Base-by-base conservation (phyloP, 2,888 invertebrate species). In the Torymus texanus region DNA sequence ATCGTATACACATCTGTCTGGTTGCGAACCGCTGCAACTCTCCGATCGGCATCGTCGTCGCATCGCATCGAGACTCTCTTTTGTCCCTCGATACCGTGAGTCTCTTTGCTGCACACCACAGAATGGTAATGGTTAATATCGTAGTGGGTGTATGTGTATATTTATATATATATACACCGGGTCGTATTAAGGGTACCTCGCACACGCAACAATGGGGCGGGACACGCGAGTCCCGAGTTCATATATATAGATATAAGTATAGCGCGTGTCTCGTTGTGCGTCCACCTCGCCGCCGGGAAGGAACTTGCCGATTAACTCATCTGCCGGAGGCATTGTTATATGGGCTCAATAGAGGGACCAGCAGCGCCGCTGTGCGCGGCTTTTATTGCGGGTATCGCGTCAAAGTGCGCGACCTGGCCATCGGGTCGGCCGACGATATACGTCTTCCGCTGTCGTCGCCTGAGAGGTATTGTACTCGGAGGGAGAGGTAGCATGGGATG, bases 271-370 rank as follows among this genome's bases (percentile, higher is more conserved):
- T 56, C 61, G 24, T n/a, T 14, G 24, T 53, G 16, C 62, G 13
- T 2, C 11, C 63, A 12, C 29, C 41, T 14, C 41, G 18, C 13
- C 24, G 29, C 21, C n/a, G 85, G 86, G 86, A 88, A 90, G 90
- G 90, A 90, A 90, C 90, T 90, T 87, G 85, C 86, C 90, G 89
- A 90, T 90, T 90, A 90, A 90, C 89, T 90, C 90, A 90, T 90
- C 89, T 88, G 87, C 68, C 79, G 61, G 65, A 21, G 62, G 56
- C 88, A 89, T 90, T 90, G 90, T 90, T 41, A 41, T 41, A 41
- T 90, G 87, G 86, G 84, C 85, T 89, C 88, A 90, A 89, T 89
- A 87, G 86, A 88, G 87, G 87, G 86, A 88, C 85, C 88, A 85
- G 84, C 82, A 82, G 79, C 80, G 59, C 51, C 51, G 18, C 13